Conservation (phyloP, 30 jellyfish, hydroid and myxozoan species). For the Turritopsis rubra region DNA sequence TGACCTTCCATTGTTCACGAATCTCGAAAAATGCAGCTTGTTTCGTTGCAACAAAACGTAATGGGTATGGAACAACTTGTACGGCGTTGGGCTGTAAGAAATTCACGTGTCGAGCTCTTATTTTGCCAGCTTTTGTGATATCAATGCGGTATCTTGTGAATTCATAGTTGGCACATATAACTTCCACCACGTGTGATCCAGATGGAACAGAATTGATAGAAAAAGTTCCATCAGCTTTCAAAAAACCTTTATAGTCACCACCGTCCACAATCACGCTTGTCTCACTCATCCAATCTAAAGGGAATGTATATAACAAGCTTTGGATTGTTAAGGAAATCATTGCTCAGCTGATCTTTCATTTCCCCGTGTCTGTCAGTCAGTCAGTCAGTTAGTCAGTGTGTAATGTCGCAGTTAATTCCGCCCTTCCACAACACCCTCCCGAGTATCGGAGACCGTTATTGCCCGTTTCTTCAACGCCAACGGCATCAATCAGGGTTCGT, state of each 20-base stretch:
- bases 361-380: too few species aligned
- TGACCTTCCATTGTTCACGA: conserved; percentile 80
- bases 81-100: conserved; percentile 82
- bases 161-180: conserved; percentile 66
- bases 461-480: too few species aligned
- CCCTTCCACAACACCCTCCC: too few species aligned
- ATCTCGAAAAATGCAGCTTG: conserved; percentile 84
- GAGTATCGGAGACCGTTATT: too few species aligned
- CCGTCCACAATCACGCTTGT: conserved; percentile 59
- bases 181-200: conserved; percentile 84
- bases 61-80: conserved; percentile 76
- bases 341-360: too few species aligned
- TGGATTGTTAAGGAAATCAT: too few species aligned
- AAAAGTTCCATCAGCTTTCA: conserved; percentile 80
- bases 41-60: conserved; percentile 57
- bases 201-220: conserved; percentile 55
- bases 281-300: conserved; percentile 72
- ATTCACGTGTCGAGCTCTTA: conserved; percentile 73
- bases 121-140: conserved; percentile 75
- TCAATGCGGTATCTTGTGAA: conserved; percentile 73
- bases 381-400: too few species aligned
- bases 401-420: too few species aligned
- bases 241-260: conserved; percentile 67
- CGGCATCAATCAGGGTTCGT: too few species aligned
- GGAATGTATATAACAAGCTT: not conserved